phyloP scores from a whole-genome alignment of 2,797 vertebrate genomes.

The Onychomys arenicola region DNA sequence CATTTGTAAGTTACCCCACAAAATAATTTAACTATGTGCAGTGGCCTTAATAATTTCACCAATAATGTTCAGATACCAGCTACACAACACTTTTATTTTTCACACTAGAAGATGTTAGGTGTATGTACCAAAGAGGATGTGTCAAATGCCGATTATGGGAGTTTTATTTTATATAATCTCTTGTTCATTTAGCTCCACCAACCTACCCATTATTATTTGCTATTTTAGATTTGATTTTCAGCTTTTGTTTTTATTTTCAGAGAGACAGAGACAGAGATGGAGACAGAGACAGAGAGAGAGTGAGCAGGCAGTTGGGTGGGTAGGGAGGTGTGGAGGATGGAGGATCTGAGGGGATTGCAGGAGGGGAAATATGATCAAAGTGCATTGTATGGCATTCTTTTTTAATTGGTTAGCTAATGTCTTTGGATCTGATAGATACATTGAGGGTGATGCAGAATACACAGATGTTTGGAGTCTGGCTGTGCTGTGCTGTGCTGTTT shows the following conservation, averaged over 20 bases:
- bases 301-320: neutral
- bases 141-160: neutral
- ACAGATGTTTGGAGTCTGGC: too few relatives aligned
- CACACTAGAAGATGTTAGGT: neutral
- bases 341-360: neutral
- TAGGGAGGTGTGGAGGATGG: neutral
- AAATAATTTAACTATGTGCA: too few relatives aligned
- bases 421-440: neutral
- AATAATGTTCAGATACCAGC: neutral
- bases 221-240: neutral
- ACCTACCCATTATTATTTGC: neutral
- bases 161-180: neutral
- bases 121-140: neutral
- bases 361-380: neutral
- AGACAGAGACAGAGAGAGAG: neutral
- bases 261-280: neutral
- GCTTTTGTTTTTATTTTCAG: neutral
- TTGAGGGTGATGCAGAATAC: too few relatives aligned
- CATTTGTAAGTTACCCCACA: too few relatives aligned
- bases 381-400: too few relatives aligned
- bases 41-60: too few relatives aligned
- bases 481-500: neutral
- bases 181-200: neutral
- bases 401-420: neutral
- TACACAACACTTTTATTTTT: neutral